Evolutionary conservation across 2,888 invertebrate species (phyloP).

Genomic region (Mantis religiosa): DNA sequence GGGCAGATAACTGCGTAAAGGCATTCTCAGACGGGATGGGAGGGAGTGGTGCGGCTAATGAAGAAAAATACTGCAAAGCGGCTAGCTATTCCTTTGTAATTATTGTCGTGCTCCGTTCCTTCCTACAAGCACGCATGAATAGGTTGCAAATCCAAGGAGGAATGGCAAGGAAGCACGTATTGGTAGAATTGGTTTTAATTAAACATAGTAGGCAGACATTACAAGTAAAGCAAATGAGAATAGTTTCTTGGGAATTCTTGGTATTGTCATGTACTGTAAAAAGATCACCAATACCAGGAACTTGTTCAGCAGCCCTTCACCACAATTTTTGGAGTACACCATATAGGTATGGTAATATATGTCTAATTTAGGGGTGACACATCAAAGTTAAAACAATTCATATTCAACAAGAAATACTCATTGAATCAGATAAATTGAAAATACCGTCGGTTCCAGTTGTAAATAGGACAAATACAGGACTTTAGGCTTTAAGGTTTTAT

Average conservation of each 20-base stretch:
- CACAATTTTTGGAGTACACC: no score
- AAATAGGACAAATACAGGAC: no score
- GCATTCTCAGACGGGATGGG: conserved; percentile 1
- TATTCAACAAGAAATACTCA: no score
- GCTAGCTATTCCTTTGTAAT: not conserved
- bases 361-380: no score
- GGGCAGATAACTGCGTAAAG: conserved; percentile 30
- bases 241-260: not conserved
- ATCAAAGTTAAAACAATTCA: no score
- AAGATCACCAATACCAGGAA: no score
- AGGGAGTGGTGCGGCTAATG: not conserved
- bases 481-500: no score
- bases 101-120: not conserved
- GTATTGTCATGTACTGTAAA: no score
- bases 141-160: not conserved
- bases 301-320: no score
- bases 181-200: not conserved
- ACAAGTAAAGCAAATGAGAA: not conserved
- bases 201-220: not conserved
- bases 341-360: no score
- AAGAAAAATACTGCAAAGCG: not conserved
- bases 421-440: no score
- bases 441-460: no score
- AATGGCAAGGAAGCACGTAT: not conserved
- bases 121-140: not conserved